A percentile compares a stretch with the other conserved stretches of the same genome.
Conservation (phyloP, 2,113 vertebrate genomes). For the Oxyruncus cristatus region DNA sequence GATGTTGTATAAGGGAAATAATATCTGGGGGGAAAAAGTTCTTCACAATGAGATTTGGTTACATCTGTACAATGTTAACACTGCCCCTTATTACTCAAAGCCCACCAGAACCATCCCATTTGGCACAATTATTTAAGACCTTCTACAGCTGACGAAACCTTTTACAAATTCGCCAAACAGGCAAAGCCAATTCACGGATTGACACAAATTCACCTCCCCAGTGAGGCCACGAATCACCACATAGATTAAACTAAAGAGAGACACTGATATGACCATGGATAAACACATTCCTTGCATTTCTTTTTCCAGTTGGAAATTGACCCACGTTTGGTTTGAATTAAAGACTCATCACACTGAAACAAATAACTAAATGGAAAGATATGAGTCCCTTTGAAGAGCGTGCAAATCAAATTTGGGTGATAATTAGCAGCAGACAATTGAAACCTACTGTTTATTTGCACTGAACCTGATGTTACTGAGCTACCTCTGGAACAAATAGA, state of each 20-base stretch:
- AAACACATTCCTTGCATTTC: slow-evolving; percentile 46
- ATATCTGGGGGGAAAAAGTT: neutral
- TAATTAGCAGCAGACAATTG: slow-evolving; percentile 21
- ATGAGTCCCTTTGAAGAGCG: slow-evolving; percentile 70
- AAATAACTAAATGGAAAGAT: slow-evolving; percentile 68
- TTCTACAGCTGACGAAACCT: neutral
- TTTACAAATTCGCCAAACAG: neutral
- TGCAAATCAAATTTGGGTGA: slow-evolving; percentile 31
- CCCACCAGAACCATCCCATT: neutral
- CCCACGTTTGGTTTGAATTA: slow-evolving; percentile 73
- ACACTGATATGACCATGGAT: neutral
- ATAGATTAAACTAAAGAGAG: neutral
- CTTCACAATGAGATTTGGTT: neutral
- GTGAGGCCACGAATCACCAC: neutral
- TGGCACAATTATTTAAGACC: neutral
- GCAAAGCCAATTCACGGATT: neutral
- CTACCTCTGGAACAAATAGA: neutral
- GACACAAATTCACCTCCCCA: slow-evolving; percentile 26
- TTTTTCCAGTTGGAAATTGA: slow-evolving; percentile 27
- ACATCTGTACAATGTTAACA: neutral
- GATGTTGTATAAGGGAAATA: neutral
- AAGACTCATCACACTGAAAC: slow-evolving; percentile 58
- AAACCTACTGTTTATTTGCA: slow-evolving; percentile 13
- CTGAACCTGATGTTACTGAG: neutral
- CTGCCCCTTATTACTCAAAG: neutral